Base-by-base conservation (phyloP, 1,140 invertebrate genomes). In the Dendroctonus valens region DNA sequence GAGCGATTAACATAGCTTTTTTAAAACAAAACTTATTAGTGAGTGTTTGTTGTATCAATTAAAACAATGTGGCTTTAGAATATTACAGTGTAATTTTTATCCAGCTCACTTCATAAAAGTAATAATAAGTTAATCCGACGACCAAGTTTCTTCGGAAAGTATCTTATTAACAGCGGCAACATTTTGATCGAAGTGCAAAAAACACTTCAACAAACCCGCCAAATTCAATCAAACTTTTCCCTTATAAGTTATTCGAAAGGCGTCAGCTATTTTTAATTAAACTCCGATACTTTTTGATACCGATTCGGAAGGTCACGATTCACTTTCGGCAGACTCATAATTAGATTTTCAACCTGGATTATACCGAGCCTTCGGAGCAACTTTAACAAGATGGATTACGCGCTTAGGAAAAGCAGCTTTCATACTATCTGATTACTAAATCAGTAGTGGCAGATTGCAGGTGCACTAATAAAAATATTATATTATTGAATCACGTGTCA, bases 221-320 rank as follows among this genome's bases (percentile, higher is more conserved):
- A 26, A 41, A 59, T 59, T 59, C 59, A 51, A 51, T 60, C 48
- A 60, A 60, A 60, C 59, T 26, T 60, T 60, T 50, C 5, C 15
- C 59, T 40, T 37, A 60, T 60, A 60, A 60, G 46, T 51, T 60
- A 60, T 60, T 60, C 59, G 11, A 39, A 14, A 41, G 15, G 59
- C 42, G 59, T 60, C 7, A 60, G 26, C 6, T 60, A 59, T 60
- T 60, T 60, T 60, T 60, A 60, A 60, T 60, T 60, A 60, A 60
- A 46, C 12, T 26, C 26, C 55, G 39, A 58, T 44, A 39, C 41
- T 42, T 58, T 39, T 44, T 42, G 55, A 58, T 58, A 12, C 41
- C 53, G 7, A 8, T 6, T 50, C 48, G 12, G 48, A 50, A 14
- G 6, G 12, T 14, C 14, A 26, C n/a, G 26, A 8, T 58, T 26